These are phyloP conservation scores for Hiodon tergisus DNA, from an alignment of 2,113 vertebrate genomes.

Conservation along the genomic window DNA sequence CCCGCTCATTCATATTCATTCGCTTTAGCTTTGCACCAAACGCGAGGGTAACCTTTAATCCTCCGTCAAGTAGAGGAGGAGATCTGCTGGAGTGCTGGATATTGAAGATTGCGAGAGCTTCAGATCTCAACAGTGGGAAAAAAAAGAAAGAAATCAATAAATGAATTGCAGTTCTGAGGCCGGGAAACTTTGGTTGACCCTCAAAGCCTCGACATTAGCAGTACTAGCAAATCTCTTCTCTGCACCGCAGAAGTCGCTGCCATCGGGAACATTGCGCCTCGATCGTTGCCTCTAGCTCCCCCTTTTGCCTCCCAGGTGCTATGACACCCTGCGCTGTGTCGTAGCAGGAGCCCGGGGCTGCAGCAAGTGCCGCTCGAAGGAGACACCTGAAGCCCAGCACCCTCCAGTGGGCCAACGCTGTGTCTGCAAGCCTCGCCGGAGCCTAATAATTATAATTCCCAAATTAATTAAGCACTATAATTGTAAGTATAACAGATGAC, in stretches of 20 bases:
- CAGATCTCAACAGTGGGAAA: constrained; percentile 15
- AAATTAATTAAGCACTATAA: constrained; percentile 25
- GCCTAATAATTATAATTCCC: constrained; percentile 15
- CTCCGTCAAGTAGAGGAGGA: background rate
- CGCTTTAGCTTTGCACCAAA: constrained; percentile 17
- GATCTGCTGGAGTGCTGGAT: constrained; percentile 7
- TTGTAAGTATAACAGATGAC: constrained; percentile 25
- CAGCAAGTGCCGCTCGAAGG: background rate
- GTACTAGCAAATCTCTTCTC: background rate
- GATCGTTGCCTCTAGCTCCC: background rate
- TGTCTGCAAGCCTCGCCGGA: constrained; percentile 17
- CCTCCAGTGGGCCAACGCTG: too few relatives aligned
- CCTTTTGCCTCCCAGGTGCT: constrained; percentile 3
- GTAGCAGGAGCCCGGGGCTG: background rate
- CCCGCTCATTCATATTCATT: constrained; percentile 27
- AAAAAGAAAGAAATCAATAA: constrained; percentile 16
- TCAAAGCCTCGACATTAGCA: background rate
- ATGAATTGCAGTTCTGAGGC: constrained; percentile 2
- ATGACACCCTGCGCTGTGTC: background rate
- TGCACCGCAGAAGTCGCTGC: background rate
- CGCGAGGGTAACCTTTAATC: constrained; percentile 23
- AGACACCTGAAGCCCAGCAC: too few relatives aligned
- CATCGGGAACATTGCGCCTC: background rate
- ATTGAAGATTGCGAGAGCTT: constrained; percentile 2
- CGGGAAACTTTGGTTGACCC: constrained; percentile 11